Conservation (phyloP, 2,113 vertebrate species). For the Oryzias melastigma region DNA sequence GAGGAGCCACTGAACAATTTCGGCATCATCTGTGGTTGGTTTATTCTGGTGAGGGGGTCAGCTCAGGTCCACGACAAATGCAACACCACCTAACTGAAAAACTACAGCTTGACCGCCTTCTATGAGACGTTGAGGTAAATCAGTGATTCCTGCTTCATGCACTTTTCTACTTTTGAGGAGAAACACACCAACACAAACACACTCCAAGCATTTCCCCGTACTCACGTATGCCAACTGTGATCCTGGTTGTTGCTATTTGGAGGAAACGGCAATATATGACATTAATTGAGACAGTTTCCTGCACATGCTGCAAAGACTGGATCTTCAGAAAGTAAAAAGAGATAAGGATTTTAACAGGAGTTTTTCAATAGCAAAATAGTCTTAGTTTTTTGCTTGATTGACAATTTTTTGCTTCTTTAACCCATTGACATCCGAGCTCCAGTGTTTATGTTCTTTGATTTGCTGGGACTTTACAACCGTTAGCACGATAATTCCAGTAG, state of each 20-base stretch:
- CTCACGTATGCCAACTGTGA: constrained; percentile 86
- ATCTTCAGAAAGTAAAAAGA: too few relatives aligned
- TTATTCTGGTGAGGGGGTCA: background rate
- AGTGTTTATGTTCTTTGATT: too few relatives aligned
- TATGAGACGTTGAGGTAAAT: constrained; percentile 16
- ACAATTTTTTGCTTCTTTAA: too few relatives aligned
- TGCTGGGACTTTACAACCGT: too few relatives aligned
- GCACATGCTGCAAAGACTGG: constrained; percentile 5
- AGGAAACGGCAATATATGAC: constrained; percentile 69
- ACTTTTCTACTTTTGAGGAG: constrained; percentile 75
- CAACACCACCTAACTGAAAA: constrained; percentile 24
- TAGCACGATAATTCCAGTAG: too few relatives aligned
- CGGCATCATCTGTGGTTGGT: background rate
- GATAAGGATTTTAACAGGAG: too few relatives aligned
- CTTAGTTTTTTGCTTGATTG: too few relatives aligned
- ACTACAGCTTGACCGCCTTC: constrained; percentile 21
- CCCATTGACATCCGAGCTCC: too few relatives aligned
- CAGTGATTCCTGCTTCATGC: constrained; percentile 83
- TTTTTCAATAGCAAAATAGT: too few relatives aligned
- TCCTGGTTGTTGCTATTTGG: constrained; percentile 80
- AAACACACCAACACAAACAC: constrained; percentile 78
- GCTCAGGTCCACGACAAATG: constrained; percentile 19
- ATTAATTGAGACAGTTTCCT: constrained; percentile 54
- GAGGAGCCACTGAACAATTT: background rate
- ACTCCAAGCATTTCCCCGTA: constrained; percentile 81